Conservation (phyloP, 1,140 invertebrate genomes). For the Drosophila novamexicana region DNA sequence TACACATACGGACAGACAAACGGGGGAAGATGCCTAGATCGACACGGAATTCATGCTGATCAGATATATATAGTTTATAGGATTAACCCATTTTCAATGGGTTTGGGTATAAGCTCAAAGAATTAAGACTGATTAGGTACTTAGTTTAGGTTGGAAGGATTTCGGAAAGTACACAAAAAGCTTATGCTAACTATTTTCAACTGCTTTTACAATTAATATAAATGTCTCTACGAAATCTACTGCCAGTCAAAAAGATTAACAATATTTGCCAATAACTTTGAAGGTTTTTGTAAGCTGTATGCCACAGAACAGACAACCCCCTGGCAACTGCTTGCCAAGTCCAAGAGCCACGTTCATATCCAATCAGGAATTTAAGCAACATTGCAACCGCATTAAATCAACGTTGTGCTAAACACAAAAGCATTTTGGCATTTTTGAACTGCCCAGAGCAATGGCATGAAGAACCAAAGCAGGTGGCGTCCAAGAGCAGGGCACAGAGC, state of each 20-base stretch:
- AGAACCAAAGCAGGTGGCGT: not conserved
- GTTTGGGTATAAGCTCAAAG: too few relatives aligned
- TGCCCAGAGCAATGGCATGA: not conserved
- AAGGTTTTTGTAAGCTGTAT: not conserved
- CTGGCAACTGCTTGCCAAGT: not conserved
- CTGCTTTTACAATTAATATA: not conserved
- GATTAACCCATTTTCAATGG: too few relatives aligned
- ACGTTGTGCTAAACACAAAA: conserved; percentile 7
- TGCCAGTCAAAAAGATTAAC: not conserved
- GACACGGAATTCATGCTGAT: too few relatives aligned
- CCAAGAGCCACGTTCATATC: not conserved
- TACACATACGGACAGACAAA: too few relatives aligned
- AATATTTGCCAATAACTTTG: not conserved
- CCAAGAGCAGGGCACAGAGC: not conserved
- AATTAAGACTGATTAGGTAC: too few relatives aligned
- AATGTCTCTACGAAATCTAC: not conserved
- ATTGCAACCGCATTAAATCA: conserved; percentile 16
- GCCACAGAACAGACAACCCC: not conserved
- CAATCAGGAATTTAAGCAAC: conserved; percentile 16
- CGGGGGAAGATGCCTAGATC: too few relatives aligned
- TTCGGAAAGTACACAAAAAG: not conserved
- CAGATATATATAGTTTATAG: too few relatives aligned
- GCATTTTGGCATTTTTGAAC: conserved; percentile 18
- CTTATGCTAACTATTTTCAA: not conserved
- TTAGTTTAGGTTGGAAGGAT: too few relatives aligned